Percentiles rank a stretch among this genome's conserved stretches.
These are phyloP conservation scores for Carapus acus DNA, from an alignment of 2,797 vertebrate genomes.

Conservation along the genomic window DNA sequence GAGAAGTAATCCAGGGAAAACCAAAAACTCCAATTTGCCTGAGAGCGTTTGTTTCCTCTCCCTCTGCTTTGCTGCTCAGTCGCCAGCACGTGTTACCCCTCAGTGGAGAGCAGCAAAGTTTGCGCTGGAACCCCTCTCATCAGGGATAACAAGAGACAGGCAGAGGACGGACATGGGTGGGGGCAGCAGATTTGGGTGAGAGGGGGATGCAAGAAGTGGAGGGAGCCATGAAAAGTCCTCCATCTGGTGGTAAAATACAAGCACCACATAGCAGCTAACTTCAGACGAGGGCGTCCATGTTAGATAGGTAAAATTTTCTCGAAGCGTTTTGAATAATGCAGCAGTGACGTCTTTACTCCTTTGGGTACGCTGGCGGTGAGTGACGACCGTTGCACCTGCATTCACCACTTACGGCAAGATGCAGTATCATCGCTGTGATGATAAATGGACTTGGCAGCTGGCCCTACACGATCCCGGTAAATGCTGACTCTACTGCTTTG, in stretches of 20 bases:
- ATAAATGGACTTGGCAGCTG: conserved; percentile 45
- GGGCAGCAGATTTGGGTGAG: conserved; percentile 11
- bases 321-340: conserved; percentile 22
- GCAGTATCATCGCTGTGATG: conserved; percentile 35
- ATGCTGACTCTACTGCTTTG: conserved; percentile 49
- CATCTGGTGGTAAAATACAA: conserved; percentile 51
- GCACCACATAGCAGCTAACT: conserved; percentile 8
- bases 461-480: conserved; percentile 33
- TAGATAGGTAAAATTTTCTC: conserved; percentile 15
- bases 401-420: conserved; percentile 18
- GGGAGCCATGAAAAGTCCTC: conserved; percentile 40
- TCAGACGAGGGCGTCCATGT: not conserved
- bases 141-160: conserved; percentile 44
- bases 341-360: conserved; percentile 20
- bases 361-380: conserved; percentile 12
- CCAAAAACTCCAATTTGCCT: conserved; percentile 24
- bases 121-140: conserved; percentile 54
- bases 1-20: conserved; percentile 32
- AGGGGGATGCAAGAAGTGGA: not conserved
- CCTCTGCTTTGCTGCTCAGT: conserved; percentile 32
- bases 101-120: conserved; percentile 58
- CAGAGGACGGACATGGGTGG: conserved; percentile 51
- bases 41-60: conserved; percentile 30
- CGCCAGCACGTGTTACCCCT: conserved; percentile 66
- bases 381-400: conserved; percentile 11